Base-by-base conservation (phyloP, 2,888 invertebrate genomes). In the Cerastoderma edule region DNA sequence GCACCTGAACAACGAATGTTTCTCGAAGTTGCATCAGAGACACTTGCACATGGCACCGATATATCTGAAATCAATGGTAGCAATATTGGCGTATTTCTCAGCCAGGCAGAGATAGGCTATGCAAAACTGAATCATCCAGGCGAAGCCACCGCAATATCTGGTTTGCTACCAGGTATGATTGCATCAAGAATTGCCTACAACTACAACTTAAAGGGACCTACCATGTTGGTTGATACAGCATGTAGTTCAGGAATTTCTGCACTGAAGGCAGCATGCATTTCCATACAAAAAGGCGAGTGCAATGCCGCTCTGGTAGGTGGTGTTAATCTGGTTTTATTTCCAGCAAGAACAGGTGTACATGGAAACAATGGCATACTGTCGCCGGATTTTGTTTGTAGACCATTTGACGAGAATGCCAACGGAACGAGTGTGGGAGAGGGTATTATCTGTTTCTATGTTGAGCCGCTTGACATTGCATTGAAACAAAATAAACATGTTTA, bases 131-230 rank as follows among this genome's bases (percentile, higher is more conserved):
- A 22, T 50, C 50, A 50, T 22, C 50, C 50, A 57, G 57, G 30
- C 32, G 57, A 57, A 57, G 57, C 57, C 19, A 57, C 32, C n/a
- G 27, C 30, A 19, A 57, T 57, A 5, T 57, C 57, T 13, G 57
- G 57, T 13, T 32, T 57, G 27, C 27, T 57, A 32, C 57, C 57
- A 16, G 57, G 30, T 6, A 57, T 57, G 57, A 57, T 32, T 32
- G 30, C 57, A 30, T 30, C 57, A 30, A 28, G 57, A 57, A 19
- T 32, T 27, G 32, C 30, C 10, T 32, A 57, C n/a, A 22, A 32
- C 4, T 32, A 16, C 57, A 57, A 32, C 19, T 19, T 57, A 28
- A 57, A 57, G 22, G 50, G 50, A 24, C 50, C 50, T 1, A 50
- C 50, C n/a, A 50, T 50, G 50, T 22, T 50, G 24, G 22, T 50